Conservation (phyloP, 1,140 invertebrate genomes). For the Melitaea cinxia region DNA sequence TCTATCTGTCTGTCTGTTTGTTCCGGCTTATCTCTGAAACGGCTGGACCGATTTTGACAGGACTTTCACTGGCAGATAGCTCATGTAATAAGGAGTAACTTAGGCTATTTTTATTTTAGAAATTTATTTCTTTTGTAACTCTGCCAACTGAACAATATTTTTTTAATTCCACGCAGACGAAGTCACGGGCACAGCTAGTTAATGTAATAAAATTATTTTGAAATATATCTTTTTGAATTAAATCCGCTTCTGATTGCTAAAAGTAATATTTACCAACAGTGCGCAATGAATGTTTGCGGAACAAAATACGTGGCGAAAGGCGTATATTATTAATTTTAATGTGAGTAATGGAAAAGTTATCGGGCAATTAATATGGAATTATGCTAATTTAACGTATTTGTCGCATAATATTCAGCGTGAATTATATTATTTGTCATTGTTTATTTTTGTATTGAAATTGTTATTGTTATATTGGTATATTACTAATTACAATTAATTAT, state of each 20-base stretch:
- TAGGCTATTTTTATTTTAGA: too few relatives aligned
- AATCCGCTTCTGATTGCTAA: conserved; percentile 24
- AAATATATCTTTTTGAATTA: too few relatives aligned
- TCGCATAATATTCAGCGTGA: neutral
- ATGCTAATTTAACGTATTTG: conserved; percentile 29
- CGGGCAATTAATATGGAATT: conserved; percentile 25
- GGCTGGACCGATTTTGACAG: too few relatives aligned
- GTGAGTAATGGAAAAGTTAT: conserved; percentile 34
- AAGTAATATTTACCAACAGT: conserved; percentile 29
- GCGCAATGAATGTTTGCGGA: conserved; percentile 30
- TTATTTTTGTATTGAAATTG: conserved; percentile 1
- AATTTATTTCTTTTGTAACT: too few relatives aligned
- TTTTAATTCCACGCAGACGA: too few relatives aligned
- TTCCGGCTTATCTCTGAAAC: conserved; percentile 36
- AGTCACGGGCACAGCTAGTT: too few relatives aligned
- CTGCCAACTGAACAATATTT: too few relatives aligned
- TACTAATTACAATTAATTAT: neutral
- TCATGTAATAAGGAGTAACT: too few relatives aligned
- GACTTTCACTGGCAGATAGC: too few relatives aligned
- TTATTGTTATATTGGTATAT: neutral
- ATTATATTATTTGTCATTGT: neutral
- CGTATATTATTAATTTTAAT: conserved; percentile 39
- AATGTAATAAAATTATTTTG: too few relatives aligned
- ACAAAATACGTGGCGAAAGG: conserved; percentile 34
- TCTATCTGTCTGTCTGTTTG: conserved; percentile 28